These are phyloP conservation scores for Julus scanicus DNA, from an alignment of 2,888 invertebrate species.

Conservation along the genomic window DNA sequence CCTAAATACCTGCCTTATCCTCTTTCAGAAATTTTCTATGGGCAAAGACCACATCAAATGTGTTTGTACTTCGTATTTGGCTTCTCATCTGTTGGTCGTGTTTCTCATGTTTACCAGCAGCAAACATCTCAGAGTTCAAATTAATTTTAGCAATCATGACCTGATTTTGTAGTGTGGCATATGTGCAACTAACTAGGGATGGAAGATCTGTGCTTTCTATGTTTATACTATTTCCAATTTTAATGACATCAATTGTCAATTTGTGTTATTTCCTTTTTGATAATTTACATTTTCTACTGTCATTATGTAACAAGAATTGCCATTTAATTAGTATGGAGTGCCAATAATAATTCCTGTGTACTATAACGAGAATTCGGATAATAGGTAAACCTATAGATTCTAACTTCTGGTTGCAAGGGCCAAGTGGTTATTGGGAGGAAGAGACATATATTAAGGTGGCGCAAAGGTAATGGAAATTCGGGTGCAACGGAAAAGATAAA, in stretches of 20 bases:
- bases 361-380: not conserved
- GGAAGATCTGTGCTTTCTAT: no score
- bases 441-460: not conserved
- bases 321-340: not conserved
- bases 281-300: not conserved
- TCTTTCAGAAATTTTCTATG: no score
- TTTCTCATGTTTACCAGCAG: no score
- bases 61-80: no score
- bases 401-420: constrained; percentile 14
- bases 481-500: not conserved
- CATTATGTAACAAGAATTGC: not conserved
- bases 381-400: constrained; percentile 31
- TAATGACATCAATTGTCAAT: not conserved
- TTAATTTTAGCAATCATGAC: not conserved
- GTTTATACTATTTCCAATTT: no score
- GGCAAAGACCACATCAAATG: no score
- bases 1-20: no score
- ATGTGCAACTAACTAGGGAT: not conserved
- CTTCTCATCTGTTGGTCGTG: no score
- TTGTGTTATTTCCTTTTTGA: not conserved
- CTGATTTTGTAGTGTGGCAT: not conserved
- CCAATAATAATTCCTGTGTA: not conserved
- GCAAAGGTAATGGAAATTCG: not conserved
- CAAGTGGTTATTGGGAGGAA: not conserved
- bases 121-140: not conserved